phyloP scores from a whole-genome alignment of 2,888 invertebrate genomes.

The Phyto melanocephala region DNA sequence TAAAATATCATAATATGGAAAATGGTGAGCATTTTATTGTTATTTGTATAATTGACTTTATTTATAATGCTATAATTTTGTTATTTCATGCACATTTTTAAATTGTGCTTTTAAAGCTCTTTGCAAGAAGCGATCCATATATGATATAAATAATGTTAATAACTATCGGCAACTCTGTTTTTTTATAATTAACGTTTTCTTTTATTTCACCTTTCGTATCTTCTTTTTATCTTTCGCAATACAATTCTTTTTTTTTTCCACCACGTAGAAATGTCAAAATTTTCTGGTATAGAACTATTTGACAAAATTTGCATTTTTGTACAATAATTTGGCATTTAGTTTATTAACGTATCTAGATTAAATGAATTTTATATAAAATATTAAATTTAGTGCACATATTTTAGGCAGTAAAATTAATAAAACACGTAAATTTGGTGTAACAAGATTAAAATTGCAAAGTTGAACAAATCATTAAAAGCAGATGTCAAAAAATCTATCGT shows the following conservation, averaged over 20 bases:
- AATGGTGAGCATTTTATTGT: too few relatives aligned
- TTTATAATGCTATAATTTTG: too few relatives aligned
- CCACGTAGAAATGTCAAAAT: conserved; percentile 40
- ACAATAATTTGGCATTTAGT: conserved; percentile 36
- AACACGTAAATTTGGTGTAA: neutral
- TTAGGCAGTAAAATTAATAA: neutral
- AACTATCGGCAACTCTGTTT: neutral
- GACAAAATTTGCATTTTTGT: conserved; percentile 20
- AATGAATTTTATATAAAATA: neutral
- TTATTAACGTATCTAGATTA: neutral
- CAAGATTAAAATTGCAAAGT: conserved; percentile 15
- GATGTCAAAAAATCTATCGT: conserved; percentile 34
- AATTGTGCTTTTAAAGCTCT: too few relatives aligned
- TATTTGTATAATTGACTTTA: too few relatives aligned
- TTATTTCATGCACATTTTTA: too few relatives aligned
- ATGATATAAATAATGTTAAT: too few relatives aligned
- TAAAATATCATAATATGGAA: too few relatives aligned
- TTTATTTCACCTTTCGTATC: conserved; percentile 37
- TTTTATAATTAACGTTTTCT: neutral
- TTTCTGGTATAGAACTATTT: conserved; percentile 14
- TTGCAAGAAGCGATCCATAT: neutral
- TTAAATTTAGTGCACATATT: neutral
- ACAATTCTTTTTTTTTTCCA: conserved; percentile 23
- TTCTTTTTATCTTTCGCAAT: conserved; percentile 55
- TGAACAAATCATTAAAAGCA: conserved; percentile 5